Conservation (phyloP, 2,797 vertebrate genomes). For the Choloepus didactylus region DNA sequence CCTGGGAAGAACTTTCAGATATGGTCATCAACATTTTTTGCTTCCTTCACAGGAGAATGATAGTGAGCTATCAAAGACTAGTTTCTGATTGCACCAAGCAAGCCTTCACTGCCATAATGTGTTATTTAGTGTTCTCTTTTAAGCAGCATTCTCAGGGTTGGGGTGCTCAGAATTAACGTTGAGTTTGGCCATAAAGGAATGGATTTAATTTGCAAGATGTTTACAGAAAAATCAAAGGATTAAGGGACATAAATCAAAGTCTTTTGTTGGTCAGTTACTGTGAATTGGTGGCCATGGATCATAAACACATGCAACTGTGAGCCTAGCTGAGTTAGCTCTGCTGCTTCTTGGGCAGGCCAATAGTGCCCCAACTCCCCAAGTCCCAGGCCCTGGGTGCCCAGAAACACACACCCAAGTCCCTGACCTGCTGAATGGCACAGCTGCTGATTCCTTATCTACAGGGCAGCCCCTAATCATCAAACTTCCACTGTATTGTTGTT, state of each 20-base stretch:
- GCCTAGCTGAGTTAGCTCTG: constrained; percentile 42
- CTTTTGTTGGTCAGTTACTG: not conserved
- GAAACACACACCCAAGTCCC: not conserved
- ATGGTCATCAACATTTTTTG: not conserved
- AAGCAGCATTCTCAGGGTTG: constrained; percentile 20
- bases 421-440: not conserved
- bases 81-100: constrained; percentile 36
- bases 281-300: not conserved
- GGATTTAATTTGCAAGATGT: constrained; percentile 62
- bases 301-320: constrained; percentile 14
- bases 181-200: constrained; percentile 25
- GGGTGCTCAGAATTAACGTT: not conserved
- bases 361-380: constrained; percentile 7
- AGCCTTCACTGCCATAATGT: not conserved
- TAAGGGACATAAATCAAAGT: not conserved
- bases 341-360: constrained; percentile 18
- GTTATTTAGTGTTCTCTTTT: constrained; percentile 1
- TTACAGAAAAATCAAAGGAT: constrained; percentile 53
- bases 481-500: constrained; percentile 32
- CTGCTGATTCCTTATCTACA: not conserved
- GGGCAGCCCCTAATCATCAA: not conserved
- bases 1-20: not conserved
- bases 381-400: not conserved
- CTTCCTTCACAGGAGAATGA: constrained; percentile 39
- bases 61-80: not conserved